Conservation (phyloP, 1,140 invertebrate genomes). For the Antheraea pernyi region DNA sequence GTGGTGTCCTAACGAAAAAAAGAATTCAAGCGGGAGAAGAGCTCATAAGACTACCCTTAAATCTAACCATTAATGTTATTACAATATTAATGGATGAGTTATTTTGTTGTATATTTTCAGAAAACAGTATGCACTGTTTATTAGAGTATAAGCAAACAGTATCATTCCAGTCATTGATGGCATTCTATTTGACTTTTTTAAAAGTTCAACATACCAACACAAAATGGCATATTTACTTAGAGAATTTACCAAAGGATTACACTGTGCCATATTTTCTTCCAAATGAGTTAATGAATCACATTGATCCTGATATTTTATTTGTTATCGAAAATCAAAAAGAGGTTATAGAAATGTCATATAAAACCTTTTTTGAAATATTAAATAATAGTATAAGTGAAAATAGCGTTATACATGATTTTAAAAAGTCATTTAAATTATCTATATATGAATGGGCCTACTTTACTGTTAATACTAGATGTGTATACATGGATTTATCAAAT, state of each 20-base stretch:
- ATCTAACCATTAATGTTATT: conserved; percentile 80
- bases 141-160: conserved; percentile 51
- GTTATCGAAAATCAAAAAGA: conserved; percentile 57
- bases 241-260: conserved; percentile 80
- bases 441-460: conserved; percentile 83
- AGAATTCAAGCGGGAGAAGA: conserved; percentile 74
- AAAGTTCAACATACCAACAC: conserved; percentile 64
- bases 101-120: conserved; percentile 75
- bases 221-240: conserved; percentile 81
- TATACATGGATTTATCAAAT: conserved; percentile 78
- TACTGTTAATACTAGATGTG: conserved; percentile 87
- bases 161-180: conserved; percentile 78
- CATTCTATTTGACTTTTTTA: conserved; percentile 81
- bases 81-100: conserved; percentile 61
- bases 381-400: conserved; percentile 39
- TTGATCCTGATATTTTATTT: conserved; percentile 60
- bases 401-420: conserved; percentile 38
- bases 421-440: conserved; percentile 59
- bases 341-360: conserved; percentile 67
- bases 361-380: conserved; percentile 62
- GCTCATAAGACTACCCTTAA: conserved; percentile 80
- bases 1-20: conserved; percentile 81
- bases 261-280: conserved; percentile 79
- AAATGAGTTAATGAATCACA: conserved; percentile 56
- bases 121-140: conserved; percentile 51